Percentiles rank a stretch among this genome's conserved stretches.
These are phyloP conservation scores for Epinotia demarniana DNA, from an alignment of 2,888 invertebrate species.

Conservation along the genomic window DNA sequence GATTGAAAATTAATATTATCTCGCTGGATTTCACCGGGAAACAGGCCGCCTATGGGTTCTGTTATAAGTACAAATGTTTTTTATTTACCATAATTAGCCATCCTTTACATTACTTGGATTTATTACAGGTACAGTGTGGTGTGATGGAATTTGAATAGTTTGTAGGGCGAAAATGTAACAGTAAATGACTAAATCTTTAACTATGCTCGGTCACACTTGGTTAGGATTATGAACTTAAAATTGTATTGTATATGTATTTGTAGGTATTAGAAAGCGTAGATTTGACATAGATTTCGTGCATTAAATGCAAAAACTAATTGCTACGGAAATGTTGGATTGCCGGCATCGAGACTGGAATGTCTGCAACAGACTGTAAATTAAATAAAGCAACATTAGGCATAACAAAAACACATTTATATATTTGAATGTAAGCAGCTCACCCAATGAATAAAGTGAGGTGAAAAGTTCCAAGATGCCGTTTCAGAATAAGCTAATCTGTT, in stretches of 20 bases:
- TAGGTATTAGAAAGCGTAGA: slow-evolving; percentile 4
- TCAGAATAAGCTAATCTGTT: background rate
- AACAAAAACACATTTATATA: background rate
- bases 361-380: slow-evolving; percentile 9
- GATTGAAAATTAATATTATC: background rate
- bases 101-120: background rate
- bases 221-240: background rate
- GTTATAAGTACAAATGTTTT: slow-evolving; percentile 7
- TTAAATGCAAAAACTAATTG: slow-evolving; percentile 24
- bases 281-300: slow-evolving; percentile 22
- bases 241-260: background rate
- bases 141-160: background rate
- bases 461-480: background rate
- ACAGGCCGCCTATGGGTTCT: background rate
- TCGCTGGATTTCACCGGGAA: background rate
- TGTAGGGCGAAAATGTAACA: background rate
- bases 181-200: background rate
- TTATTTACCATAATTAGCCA: background rate
- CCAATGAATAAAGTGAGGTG: background rate
- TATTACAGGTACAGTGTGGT: background rate
- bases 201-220: slow-evolving; percentile 4
- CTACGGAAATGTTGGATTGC: background rate
- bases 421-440: slow-evolving; percentile 1
- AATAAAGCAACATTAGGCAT: slow-evolving; percentile 10
- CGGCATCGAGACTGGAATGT: background rate